Evolutionary conservation across 1,140 invertebrate species (phyloP), one percentile per base, ranked within the genome.

Genomic region (Zophobas atratus): DNA sequence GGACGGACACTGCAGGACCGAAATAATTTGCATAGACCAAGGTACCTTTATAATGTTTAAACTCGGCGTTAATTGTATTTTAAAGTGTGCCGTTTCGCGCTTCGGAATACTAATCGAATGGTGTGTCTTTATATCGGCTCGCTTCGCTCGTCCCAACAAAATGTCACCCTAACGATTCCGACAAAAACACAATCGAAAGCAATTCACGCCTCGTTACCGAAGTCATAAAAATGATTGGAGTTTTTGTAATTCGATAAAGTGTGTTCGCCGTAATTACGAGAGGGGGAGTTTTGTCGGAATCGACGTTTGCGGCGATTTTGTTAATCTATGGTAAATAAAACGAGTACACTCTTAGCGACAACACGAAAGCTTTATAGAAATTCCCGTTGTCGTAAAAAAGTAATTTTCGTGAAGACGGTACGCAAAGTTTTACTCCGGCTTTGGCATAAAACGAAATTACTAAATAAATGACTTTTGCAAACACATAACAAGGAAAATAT

Each of bases 11-110:
- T 43, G 60, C 60, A 67, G 60, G 60, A 43, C 60, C 38, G 8
- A 39, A 67, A 67, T 67, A 67, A 67, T 67, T 67, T 67, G 20
- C 49, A 51, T 20, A 20, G 49, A 46, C 43, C 6, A 20, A 51
- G 49, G 6, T 51, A 67, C 60, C 60, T 67, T 67, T 67, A 67
- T 43, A 67, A 67, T 67, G 60, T 67, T 67, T 67, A 67, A 67
- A 67, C 60, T 67, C 60, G 60, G 2, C 33, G 60, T 67, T 67
- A 67, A 67, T 67, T 46, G 39, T 43, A 67, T 33, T 43, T 39
- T 38, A 67, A 67, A 57, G 3, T 46, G 38, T 6, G n/a, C 39
- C 39, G 60, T 57, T 53, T 57, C 55, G 55, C 55, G 55, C 55
- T 2, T 57, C 8, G 55, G 55, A 41, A 67, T 67, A 34, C 60